Evolutionary conservation across 2,113 vertebrate genomes (phyloP).

Genomic region (Hemicordylus capensis): DNA sequence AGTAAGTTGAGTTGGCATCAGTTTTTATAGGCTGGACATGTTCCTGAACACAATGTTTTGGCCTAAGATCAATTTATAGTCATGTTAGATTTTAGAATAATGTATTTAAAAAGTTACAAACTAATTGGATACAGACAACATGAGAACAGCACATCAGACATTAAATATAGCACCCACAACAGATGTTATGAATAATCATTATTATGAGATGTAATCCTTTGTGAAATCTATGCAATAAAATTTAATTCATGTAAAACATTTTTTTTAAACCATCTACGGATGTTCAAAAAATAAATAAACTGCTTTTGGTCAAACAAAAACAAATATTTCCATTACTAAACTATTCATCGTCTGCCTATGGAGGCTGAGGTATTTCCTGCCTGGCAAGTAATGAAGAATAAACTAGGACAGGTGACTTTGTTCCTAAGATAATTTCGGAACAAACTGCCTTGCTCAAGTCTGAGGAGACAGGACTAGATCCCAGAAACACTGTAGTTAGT

Average conservation of each 20-base stretch:
- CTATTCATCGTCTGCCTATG: not conserved
- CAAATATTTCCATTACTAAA: not conserved
- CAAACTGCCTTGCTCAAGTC: too few species aligned
- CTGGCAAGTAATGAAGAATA: not conserved
- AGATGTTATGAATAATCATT: not conserved
- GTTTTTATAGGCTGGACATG: conserved; percentile 15
- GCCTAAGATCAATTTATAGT: not conserved
- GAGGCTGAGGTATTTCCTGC: not conserved
- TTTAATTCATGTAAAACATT: too few species aligned
- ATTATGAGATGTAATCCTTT: too few species aligned
- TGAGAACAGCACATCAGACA: conserved; percentile 1
- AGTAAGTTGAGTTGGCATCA: not conserved
- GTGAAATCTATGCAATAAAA: too few species aligned
- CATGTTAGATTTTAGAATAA: conserved; percentile 5
- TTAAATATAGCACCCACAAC: not conserved
- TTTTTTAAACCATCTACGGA: too few species aligned
- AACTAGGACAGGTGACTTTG: not conserved
- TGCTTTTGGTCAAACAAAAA: not conserved
- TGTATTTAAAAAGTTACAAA: conserved; percentile 11
- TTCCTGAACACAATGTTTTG: conserved; percentile 1
- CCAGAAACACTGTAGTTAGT: too few species aligned
- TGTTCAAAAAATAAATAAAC: not conserved
- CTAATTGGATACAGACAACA: not conserved
- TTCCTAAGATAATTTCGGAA: not conserved
- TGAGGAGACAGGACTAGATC: too few species aligned